Evolutionary conservation across 2,888 invertebrate species (phyloP), one percentile per base, ranked within the genome.

Genomic region (Andrena praecox): DNA sequence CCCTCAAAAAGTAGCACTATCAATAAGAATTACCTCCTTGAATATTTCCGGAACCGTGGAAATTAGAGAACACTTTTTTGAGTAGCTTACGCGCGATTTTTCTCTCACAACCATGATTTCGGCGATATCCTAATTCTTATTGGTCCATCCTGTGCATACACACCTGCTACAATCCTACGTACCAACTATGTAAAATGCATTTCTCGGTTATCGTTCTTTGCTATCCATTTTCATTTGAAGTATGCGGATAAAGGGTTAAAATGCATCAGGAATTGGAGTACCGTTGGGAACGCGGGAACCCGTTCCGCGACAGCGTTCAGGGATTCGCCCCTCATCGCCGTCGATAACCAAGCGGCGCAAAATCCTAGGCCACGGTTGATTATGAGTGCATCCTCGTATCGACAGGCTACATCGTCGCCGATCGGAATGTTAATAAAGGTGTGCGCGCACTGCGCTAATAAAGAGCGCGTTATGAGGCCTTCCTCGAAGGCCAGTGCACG

Each of bases 351-450:
- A 10, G 12, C 54, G 10, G 54, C 54, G 27, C 54, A 35, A 64
- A 54, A 64, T 12, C 35, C 35, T 74, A 42, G 16, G 24, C 68
- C 48, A 16, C 16, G 20, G 35, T 27, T 29, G 42, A 74, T 60
- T 67, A 33, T 50, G 33, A 42, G 31, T 62, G 24, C 31, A 68
- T 74, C 62, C 62, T 62, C 54, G 52, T 31, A 68, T 74, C 67
- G 78, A 68, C 78, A 67, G 27, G 52, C 48, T 54, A 68, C 60
- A 73, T 35, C 68, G 74, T 70, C 72, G 29, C 33, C 35, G 67
- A 16, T 64, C 68, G 63, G 62, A 77, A 78, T 78, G 64, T 72
- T 33, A 59, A 78, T 78, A 59, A 77, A 82, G 63, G 52, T 71
- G 42, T 48, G 54, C 63, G 31, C 35, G 12, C 10, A 56, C 50